Conservation (phyloP, 1,140 invertebrate genomes). For the Eufriesea mexicana region DNA sequence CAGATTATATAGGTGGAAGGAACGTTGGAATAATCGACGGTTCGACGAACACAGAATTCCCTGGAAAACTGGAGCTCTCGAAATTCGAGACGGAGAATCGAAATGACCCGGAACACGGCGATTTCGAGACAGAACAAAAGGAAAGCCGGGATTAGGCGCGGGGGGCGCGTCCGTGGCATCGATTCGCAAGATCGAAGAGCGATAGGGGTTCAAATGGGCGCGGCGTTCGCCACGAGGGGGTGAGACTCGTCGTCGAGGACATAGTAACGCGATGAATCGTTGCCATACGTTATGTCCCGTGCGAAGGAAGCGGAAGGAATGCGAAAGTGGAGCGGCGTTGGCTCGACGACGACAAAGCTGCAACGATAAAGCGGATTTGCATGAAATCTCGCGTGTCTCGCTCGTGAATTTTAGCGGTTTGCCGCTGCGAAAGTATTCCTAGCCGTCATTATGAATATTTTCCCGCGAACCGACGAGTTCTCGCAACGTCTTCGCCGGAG, state of each 20-base stretch:
- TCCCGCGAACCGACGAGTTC: no score
- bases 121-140: neutral
- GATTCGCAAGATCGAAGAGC: neutral
- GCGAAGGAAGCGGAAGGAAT: neutral
- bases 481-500: no score
- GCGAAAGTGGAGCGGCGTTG: constrained; percentile 3
- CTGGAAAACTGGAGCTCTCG: no score
- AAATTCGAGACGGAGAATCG: neutral
- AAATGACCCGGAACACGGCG: neutral
- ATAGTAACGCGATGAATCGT: constrained; percentile 36
- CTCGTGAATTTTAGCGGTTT: neutral
- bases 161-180: neutral
- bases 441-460: neutral
- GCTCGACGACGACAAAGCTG: constrained; percentile 5
- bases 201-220: neutral
- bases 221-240: neutral
- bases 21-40: neutral
- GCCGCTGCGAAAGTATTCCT: neutral
- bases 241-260: neutral
- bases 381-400: constrained; percentile 23
- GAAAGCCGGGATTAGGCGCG: no score
- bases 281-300: neutral
- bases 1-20: neutral
- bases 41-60: no score
- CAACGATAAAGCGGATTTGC: constrained; percentile 38